Evolutionary conservation across 1,140 invertebrate genomes (phyloP).

Genomic region (Chlorops oryzae): DNA sequence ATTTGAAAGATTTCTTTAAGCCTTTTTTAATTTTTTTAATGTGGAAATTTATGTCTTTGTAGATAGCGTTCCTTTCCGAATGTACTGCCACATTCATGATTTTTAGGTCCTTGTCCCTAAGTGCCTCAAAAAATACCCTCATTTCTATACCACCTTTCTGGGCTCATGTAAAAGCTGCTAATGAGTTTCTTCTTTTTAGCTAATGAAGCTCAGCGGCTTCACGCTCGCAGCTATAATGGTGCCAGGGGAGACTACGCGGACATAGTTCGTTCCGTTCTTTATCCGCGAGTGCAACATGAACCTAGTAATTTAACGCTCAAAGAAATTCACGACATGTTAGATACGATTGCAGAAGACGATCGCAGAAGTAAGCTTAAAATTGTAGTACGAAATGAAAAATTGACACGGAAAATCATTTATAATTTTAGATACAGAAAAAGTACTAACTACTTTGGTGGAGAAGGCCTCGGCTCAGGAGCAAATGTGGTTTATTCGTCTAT

Average conservation of each 20-base stretch:
- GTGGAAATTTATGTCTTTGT: neutral
- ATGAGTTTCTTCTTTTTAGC: too few species aligned
- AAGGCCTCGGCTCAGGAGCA: constrained; percentile 65
- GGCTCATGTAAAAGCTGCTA: too few species aligned
- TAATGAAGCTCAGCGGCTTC: constrained; percentile 58
- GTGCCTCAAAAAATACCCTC: too few species aligned
- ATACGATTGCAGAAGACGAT: constrained; percentile 60
- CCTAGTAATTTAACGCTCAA: constrained; percentile 52
- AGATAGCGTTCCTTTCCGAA: neutral
- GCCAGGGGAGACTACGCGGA: constrained; percentile 65
- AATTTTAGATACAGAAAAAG: constrained; percentile 50
- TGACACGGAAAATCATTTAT: too few species aligned
- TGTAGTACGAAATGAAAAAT: neutral
- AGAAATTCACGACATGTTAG: constrained; percentile 64
- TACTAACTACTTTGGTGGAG: constrained; percentile 53
- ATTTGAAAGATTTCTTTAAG: too few species aligned
- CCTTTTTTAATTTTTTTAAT: neutral
- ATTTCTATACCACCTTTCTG: too few species aligned
- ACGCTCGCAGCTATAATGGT: constrained; percentile 52
- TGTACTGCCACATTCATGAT: neutral
- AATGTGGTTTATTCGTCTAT: constrained; percentile 84
- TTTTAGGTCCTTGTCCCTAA: neutral
- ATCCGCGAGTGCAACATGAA: constrained; percentile 54
- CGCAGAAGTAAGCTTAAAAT: constrained; percentile 29
- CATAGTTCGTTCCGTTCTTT: constrained; percentile 63